A percentile compares a stretch with the other conserved stretches of the same genome.
Evolutionary conservation across 2,888 invertebrate genomes (phyloP).

Genomic region (Polydrusus pterygomalis): DNA sequence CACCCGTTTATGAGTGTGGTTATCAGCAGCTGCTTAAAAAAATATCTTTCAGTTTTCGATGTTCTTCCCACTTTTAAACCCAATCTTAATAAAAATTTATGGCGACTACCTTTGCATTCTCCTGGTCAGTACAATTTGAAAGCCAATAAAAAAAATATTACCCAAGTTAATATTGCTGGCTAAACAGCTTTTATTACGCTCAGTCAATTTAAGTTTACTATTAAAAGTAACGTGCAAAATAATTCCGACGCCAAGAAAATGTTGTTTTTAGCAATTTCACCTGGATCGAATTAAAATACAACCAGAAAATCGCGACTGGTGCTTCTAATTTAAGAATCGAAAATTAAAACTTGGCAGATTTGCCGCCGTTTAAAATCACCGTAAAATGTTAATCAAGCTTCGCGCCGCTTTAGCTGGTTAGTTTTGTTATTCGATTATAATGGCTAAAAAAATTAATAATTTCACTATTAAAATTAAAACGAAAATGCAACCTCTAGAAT

Average conservation of each 20-base stretch:
- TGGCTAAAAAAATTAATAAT: too few relatives aligned
- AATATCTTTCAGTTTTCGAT: too few relatives aligned
- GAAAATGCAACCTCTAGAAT: too few relatives aligned
- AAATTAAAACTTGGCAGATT: slow-evolving; percentile 30
- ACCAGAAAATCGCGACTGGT: slow-evolving; percentile 26
- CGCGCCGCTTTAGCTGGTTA: slow-evolving; percentile 34
- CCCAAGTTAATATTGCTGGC: not conserved
- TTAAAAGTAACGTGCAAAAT: slow-evolving; percentile 6
- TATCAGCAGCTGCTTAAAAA: too few relatives aligned
- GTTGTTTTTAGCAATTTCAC: slow-evolving; percentile 27
- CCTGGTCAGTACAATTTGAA: too few relatives aligned
- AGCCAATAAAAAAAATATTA: not conserved
- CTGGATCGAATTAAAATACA: slow-evolving; percentile 32
- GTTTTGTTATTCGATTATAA: slow-evolving; percentile 29
- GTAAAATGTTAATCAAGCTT: slow-evolving; percentile 37
- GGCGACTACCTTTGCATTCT: too few relatives aligned
- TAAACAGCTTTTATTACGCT: not conserved
- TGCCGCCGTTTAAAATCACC: slow-evolving; percentile 15
- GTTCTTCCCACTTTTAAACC: too few relatives aligned
- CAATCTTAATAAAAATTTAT: too few relatives aligned
- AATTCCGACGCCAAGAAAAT: slow-evolving; percentile 17
- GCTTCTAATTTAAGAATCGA: slow-evolving; percentile 46
- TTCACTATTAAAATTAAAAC: too few relatives aligned
- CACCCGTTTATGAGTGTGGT: too few relatives aligned
- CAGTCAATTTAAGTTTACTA: slow-evolving; percentile 6